These are phyloP conservation scores for Acronicta leporina DNA, from an alignment of 2,888 invertebrate species.

Conservation along the genomic window DNA sequence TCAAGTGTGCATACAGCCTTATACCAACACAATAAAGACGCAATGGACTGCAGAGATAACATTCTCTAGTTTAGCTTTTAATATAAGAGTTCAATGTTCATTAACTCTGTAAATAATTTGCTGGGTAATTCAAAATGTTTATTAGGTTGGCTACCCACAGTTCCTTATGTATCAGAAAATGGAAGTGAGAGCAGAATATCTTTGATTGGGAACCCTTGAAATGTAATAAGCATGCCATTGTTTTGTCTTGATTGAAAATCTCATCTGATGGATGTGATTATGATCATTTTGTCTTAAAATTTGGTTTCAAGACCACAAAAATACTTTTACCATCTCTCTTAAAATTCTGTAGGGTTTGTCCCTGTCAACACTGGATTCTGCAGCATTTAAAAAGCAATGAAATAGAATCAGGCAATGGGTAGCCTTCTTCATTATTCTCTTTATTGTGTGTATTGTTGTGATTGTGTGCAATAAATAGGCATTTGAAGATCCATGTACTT, in stretches of 20 bases:
- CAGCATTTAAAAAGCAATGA: neutral
- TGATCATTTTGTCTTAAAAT: neutral
- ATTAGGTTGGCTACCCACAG: conserved; percentile 12
- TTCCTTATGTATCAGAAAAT: neutral
- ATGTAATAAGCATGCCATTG: neutral
- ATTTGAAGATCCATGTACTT: conserved; percentile 1
- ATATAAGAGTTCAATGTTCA: conserved; percentile 20
- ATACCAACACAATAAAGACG: conserved; percentile 16
- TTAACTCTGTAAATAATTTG: conserved; percentile 30
- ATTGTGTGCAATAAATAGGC: conserved; percentile 20
- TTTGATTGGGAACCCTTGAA: neutral
- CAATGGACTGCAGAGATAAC: conserved; percentile 34
- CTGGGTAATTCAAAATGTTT: conserved; percentile 28
- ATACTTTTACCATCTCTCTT: neutral
- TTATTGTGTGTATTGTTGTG: conserved; percentile 19
- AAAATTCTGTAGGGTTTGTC: neutral
- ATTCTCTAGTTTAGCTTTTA: conserved; percentile 35
- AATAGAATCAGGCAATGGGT: conserved; percentile 3
- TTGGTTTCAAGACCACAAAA: neutral
- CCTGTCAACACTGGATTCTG: neutral
- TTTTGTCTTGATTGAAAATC: neutral
- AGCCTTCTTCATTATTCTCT: conserved; percentile 4
- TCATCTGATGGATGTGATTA: neutral
- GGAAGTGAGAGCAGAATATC: neutral
- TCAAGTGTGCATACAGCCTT: neutral